A percentile compares a stretch with the other conserved stretches of the same genome.
Evolutionary conservation across 2,113 vertebrate genomes (phyloP).

Genomic region (Xenotilapia caudafasciata): DNA sequence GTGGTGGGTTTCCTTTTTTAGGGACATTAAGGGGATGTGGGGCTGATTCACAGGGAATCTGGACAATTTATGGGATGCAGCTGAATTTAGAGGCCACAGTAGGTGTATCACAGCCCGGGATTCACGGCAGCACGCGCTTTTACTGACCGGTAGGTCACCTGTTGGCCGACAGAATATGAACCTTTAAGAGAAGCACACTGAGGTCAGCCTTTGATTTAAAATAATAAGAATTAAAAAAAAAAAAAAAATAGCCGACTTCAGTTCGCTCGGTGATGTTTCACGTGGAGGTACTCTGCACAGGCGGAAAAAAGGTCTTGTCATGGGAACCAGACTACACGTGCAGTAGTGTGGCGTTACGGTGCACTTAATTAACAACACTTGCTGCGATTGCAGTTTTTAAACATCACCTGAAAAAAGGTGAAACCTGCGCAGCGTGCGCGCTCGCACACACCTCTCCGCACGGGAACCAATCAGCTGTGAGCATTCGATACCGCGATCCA

Average conservation of each 20-base stretch:
- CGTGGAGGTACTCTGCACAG: conserved; percentile 42
- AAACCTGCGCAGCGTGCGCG: not conserved
- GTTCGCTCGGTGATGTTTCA: conserved; percentile 32
- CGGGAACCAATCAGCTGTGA: conserved; percentile 26
- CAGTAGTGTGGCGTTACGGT: not conserved
- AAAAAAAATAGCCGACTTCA: not conserved
- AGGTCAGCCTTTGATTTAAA: not conserved
- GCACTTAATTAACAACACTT: not conserved
- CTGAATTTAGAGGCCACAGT: not conserved
- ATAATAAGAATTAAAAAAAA: not conserved
- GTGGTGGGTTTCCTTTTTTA: not conserved
- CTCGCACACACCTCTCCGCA: conserved; percentile 20
- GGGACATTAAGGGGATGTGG: not conserved
- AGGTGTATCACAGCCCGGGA: not conserved
- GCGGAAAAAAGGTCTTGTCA: conserved; percentile 26
- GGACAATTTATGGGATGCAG: not conserved
- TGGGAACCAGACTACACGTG: conserved; percentile 51
- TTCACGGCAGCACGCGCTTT: not conserved
- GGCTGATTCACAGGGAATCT: not conserved
- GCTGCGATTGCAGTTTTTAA: not conserved
- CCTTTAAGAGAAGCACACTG: not conserved
- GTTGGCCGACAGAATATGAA: not conserved
- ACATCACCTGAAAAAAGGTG: not conserved
- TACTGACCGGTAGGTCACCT: conserved; percentile 24
- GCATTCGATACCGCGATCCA: not conserved